Base-by-base conservation (phyloP, 1,140 invertebrate species). In the Kradibia gibbosae region DNA sequence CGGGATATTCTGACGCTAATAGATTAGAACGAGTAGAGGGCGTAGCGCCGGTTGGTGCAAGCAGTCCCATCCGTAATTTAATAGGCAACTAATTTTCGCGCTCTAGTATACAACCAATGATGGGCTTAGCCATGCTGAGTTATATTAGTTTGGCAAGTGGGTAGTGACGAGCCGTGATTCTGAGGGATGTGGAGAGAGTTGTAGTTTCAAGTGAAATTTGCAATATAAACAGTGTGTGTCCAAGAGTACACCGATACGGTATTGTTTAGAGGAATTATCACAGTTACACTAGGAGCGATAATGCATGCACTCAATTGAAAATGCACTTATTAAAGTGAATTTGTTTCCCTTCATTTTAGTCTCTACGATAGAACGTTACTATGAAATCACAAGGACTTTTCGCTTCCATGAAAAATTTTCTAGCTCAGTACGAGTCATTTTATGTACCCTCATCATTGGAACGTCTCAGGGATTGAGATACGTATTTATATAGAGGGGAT, bases 131-230 rank as follows among this genome's bases (percentile, higher is more conserved):
- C n/a, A n/a, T n/a, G n/a, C n/a, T n/a, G n/a, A n/a, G n/a, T n/a
- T n/a, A n/a, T n/a, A n/a, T n/a, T n/a, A n/a, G n/a, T n/a, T n/a
- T n/a, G n/a, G n/a, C n/a, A n/a, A n/a, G n/a, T n/a, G n/a, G n/a
- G n/a, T n/a, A n/a, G n/a, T n/a, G n/a, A 20, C 34, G 34, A 8
- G 10, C 13, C 28, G 60, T 28, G 31, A 15, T 25, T 13, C 8
- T 20, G 53, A 22, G 53, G 22, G 53, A n/a, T 45, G 22, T 0
- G 36, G 25, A 4, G 1, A 13, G 82, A 80, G 70, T 78, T 34
- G 55, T 87, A 89, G 85, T 89, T 90, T 85, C 72, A 78, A 83
- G 85, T 87, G 84, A 77, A 89, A 90, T 90, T 90, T 90, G 89
- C 89, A 90, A 90, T 90, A 87, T 90, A 90, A 90, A 90, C 88